A percentile compares a stretch with the other conserved stretches of the same genome.
Conservation (phyloP, 2,113 vertebrate species). For the Choloepus hoffmanni region DNA sequence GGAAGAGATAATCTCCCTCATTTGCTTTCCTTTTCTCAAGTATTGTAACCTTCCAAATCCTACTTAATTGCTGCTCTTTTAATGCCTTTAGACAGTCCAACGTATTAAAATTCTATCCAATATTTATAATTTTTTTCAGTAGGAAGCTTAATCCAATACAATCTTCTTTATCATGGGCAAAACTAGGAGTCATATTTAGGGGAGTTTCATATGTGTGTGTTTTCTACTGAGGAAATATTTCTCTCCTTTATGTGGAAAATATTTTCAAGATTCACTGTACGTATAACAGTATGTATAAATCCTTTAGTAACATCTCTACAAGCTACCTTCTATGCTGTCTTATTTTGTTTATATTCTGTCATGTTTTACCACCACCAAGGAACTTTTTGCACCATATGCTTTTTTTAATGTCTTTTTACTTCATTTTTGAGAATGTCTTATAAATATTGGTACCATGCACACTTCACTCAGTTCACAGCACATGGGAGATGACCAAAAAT, state of each 20-base stretch:
- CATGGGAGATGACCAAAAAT: neutral
- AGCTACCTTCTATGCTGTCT: neutral
- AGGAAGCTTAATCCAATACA: neutral
- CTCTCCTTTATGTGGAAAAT: neutral
- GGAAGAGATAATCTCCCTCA: neutral
- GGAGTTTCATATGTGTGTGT: neutral
- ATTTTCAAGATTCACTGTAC: neutral
- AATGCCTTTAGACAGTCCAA: neutral
- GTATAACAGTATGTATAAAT: neutral
- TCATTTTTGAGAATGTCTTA: neutral
- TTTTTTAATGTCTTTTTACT: neutral
- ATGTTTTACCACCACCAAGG: neutral
- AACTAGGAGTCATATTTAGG: neutral
- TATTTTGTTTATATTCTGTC: neutral
- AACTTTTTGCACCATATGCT: neutral
- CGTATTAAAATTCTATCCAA: conserved; percentile 14
- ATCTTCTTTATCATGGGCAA: neutral
- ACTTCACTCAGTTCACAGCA: neutral
- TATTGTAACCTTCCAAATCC: neutral
- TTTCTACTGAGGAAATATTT: neutral
- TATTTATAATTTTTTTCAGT: neutral
- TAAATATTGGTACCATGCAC: neutral
- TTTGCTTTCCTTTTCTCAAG: neutral
- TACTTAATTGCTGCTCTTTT: neutral
- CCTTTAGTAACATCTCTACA: neutral